These are phyloP conservation scores for Eonycteris spelaea DNA, from an alignment of 2,113 vertebrate genomes.

Conservation along the genomic window DNA sequence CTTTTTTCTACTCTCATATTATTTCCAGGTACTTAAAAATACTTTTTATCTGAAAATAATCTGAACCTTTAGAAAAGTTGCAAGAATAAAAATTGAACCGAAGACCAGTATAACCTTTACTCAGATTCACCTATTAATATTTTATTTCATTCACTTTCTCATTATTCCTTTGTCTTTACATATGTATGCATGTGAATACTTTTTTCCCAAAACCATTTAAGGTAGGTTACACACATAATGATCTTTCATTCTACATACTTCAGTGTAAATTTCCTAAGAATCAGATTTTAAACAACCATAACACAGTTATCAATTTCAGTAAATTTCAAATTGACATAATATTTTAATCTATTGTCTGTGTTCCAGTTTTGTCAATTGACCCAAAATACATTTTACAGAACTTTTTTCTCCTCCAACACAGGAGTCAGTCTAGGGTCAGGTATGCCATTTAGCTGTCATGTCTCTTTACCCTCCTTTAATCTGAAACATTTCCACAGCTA, in stretches of 20 bases:
- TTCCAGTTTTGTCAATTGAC: not conserved
- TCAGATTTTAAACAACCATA: not conserved
- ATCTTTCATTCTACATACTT: not conserved
- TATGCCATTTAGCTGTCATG: not conserved
- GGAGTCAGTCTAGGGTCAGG: not conserved
- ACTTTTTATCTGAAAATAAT: not conserved
- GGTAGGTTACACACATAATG: not conserved
- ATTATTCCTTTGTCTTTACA: not conserved
- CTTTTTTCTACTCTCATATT: not conserved
- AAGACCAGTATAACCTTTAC: not conserved
- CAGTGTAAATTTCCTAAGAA: not conserved
- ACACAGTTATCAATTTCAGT: not conserved
- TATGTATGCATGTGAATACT: too few species aligned
- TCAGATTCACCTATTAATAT: not conserved
- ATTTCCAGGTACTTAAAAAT: not conserved
- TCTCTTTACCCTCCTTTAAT: not conserved
- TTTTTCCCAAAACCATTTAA: not conserved
- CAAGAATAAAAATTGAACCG: not conserved
- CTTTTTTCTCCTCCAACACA: not conserved
- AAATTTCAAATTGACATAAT: not conserved
- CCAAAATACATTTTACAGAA: not conserved
- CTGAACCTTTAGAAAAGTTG: not conserved
- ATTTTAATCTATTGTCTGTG: not conserved
- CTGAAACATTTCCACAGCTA: not conserved
- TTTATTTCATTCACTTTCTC: not conserved